These are phyloP conservation scores for Zenarchopterus dispar DNA, from an alignment of 2,797 vertebrate species.

Conservation along the genomic window DNA sequence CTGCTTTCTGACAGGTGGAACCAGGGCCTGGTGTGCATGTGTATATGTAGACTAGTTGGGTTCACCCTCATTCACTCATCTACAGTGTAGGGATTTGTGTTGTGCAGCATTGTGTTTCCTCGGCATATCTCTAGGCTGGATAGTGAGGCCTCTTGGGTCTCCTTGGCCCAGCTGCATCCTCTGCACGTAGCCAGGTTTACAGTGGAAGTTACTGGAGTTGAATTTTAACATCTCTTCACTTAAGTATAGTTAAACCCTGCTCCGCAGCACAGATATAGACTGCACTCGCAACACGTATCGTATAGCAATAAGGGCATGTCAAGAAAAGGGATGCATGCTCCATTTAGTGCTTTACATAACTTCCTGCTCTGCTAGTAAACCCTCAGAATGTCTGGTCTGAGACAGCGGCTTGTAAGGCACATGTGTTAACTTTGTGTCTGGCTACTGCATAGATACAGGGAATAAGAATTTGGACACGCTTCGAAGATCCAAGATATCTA, in stretches of 20 bases:
- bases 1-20: slow-evolving; percentile 58
- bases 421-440: slow-evolving; percentile 30
- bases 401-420: slow-evolving; percentile 21
- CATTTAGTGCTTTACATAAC: slow-evolving; percentile 39
- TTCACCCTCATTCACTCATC: slow-evolving; percentile 24
- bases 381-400: slow-evolving; percentile 16
- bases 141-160: slow-evolving; percentile 62
- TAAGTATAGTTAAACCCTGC: slow-evolving; percentile 20
- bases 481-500: slow-evolving; percentile 34
- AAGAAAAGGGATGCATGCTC: slow-evolving; percentile 33
- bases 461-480: slow-evolving; percentile 43
- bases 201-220: slow-evolving; percentile 61
- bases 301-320: slow-evolving; percentile 21
- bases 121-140: slow-evolving; percentile 57
- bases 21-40: slow-evolving; percentile 28
- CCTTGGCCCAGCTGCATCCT: slow-evolving; percentile 74
- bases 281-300: slow-evolving; percentile 23
- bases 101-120: slow-evolving; percentile 57
- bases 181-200: slow-evolving; percentile 66
- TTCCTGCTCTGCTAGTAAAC: slow-evolving; percentile 21
- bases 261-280: slow-evolving; percentile 34
- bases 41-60: slow-evolving; percentile 25
- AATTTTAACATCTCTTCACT: slow-evolving; percentile 64
- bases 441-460: slow-evolving; percentile 34
- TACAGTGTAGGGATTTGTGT: slow-evolving; percentile 52